Evolutionary conservation across 2,888 invertebrate species (phyloP).

Genomic region (Heliothis peltigera): DNA sequence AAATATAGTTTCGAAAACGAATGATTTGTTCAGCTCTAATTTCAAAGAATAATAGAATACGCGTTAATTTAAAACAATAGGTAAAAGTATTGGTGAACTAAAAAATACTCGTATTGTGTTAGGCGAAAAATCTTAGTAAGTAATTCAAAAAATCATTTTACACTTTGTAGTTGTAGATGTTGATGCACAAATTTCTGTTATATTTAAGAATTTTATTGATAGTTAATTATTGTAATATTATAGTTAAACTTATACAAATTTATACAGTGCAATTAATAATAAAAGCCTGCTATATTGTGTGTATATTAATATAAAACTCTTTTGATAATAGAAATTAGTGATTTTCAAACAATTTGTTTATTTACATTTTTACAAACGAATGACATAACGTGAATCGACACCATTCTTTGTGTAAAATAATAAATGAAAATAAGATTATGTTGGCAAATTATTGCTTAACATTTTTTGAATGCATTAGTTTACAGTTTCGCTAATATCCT

Average conservation of each 20-base stretch:
- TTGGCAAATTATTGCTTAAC: constrained; percentile 12
- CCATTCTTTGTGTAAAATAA: neutral
- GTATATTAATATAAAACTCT: constrained; percentile 49
- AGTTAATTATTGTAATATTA: constrained; percentile 68
- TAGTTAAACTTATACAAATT: constrained; percentile 65
- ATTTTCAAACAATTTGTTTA: constrained; percentile 31
- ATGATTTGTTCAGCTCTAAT: constrained; percentile 10
- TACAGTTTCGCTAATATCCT: constrained; percentile 12
- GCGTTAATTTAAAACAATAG: constrained; percentile 4
- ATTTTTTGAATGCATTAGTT: constrained; percentile 6
- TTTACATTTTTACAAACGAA: constrained; percentile 31
- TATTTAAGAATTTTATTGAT: constrained; percentile 67
- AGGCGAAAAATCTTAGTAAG: constrained; percentile 71
- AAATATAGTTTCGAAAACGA: constrained; percentile 16
- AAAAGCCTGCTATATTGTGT: constrained; percentile 54
- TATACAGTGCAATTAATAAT: constrained; percentile 63
- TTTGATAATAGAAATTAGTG: constrained; percentile 49
- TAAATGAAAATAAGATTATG: neutral
- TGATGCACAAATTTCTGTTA: constrained; percentile 85
- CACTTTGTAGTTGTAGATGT: constrained; percentile 86
- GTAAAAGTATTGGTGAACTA: constrained; percentile 34
- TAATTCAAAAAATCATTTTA: constrained; percentile 69
- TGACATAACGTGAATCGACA: neutral
- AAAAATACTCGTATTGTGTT: constrained; percentile 58
- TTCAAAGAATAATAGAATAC: neutral